A percentile compares a stretch with the other conserved stretches of the same genome.
Evolutionary conservation across 2,888 invertebrate genomes (phyloP).

Genomic region (Lithophane leautieri): DNA sequence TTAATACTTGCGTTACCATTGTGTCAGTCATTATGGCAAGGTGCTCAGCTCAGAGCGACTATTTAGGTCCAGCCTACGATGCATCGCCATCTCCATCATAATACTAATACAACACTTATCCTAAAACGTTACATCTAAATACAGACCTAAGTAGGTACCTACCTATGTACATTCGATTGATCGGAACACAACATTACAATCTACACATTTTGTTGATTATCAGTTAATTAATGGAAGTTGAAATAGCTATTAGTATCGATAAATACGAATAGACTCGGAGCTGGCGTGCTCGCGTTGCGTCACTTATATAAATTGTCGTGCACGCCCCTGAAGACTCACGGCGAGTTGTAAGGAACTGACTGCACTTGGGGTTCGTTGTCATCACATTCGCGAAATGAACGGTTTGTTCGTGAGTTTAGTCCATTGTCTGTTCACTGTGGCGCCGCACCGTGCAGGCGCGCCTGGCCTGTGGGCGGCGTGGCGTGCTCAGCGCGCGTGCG

Average conservation of each 20-base stretch:
- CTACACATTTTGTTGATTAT: slow-evolving; percentile 29
- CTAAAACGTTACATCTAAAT: slow-evolving; percentile 38
- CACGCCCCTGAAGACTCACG: slow-evolving; percentile 24
- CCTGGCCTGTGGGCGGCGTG: background rate
- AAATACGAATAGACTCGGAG: slow-evolving; percentile 46
- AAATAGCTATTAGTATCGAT: slow-evolving; percentile 49
- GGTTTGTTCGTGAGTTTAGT: slow-evolving; percentile 15
- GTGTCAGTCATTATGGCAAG: slow-evolving; percentile 66
- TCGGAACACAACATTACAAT: slow-evolving; percentile 43
- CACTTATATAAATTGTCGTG: slow-evolving; percentile 22
- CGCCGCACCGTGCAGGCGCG: background rate
- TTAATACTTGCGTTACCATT: slow-evolving; percentile 66
- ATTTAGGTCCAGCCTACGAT: slow-evolving; percentile 45
- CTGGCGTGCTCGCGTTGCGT: slow-evolving; percentile 25
- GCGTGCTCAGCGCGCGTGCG: slow-evolving; percentile 21
- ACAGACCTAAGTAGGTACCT: slow-evolving; percentile 9
- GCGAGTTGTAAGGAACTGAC: slow-evolving; percentile 21
- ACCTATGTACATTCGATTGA: slow-evolving; percentile 47
- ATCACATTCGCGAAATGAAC: slow-evolving; percentile 19
- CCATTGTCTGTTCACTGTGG: slow-evolving; percentile 16
- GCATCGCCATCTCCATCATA: slow-evolving; percentile 38
- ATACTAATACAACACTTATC: slow-evolving; percentile 29
- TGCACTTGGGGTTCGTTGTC: slow-evolving; percentile 8
- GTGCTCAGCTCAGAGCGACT: slow-evolving; percentile 43
- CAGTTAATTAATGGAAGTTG: slow-evolving; percentile 56